These are phyloP conservation scores for Cepaea hortensis DNA, from an alignment of 2,888 invertebrate species.

Conservation along the genomic window DNA sequence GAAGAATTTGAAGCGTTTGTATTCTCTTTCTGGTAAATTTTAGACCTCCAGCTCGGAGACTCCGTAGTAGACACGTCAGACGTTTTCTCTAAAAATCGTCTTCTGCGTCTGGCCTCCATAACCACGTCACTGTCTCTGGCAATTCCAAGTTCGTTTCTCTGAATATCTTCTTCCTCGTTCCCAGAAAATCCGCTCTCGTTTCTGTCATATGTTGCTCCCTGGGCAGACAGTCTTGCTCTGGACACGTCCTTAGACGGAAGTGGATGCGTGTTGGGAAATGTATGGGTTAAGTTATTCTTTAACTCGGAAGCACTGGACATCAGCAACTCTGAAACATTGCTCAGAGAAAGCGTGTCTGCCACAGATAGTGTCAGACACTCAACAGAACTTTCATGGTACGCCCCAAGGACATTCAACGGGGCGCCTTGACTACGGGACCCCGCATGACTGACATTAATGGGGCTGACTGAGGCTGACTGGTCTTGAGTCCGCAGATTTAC, in stretches of 20 bases:
- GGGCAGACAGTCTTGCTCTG: too few species aligned
- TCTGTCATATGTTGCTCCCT: too few species aligned
- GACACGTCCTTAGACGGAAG: too few species aligned
- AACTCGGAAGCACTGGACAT: background rate
- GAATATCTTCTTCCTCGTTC: background rate
- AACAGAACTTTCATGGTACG: background rate
- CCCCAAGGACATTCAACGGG: background rate
- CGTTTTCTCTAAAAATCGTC: background rate
- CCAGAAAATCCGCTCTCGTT: background rate
- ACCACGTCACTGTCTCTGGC: background rate
- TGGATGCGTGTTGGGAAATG: too few species aligned
- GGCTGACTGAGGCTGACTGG: too few species aligned
- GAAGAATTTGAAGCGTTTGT: constrained; percentile 6
- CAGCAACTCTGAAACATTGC: background rate
- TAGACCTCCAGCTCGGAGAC: constrained; percentile 19
- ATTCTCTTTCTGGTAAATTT: constrained; percentile 23
- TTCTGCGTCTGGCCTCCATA: constrained; percentile 6
- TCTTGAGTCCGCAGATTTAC: background rate
- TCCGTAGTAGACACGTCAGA: background rate
- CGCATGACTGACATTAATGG: background rate
- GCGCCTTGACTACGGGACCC: background rate
- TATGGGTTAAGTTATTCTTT: too few species aligned
- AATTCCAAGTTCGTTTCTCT: background rate
- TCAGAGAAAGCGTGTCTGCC: background rate
- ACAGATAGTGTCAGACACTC: background rate